These are phyloP conservation scores for Sanderia malayensis DNA, from an alignment of 30 jellyfish, hydroid and myxozoan species.

Conservation along the genomic window DNA sequence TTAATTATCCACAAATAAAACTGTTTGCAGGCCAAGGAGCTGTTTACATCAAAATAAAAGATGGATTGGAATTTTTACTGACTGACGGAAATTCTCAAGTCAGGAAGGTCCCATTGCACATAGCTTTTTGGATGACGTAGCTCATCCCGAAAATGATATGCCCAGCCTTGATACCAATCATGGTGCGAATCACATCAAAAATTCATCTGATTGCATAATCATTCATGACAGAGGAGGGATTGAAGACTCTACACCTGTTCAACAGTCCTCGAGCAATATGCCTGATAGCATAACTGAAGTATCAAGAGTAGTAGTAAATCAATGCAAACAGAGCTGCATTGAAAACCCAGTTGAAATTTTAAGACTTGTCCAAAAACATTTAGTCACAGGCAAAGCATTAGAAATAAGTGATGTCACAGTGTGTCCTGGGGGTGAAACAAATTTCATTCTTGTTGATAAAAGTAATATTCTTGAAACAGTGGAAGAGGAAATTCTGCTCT, in stretches of 20 bases:
- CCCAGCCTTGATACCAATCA: constrained; percentile 3
- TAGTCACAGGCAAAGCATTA: constrained; percentile 14
- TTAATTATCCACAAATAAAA: neutral
- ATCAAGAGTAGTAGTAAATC: neutral
- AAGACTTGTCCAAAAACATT: neutral
- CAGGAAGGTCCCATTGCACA: constrained; percentile 1
- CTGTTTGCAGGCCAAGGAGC: neutral
- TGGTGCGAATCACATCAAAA: neutral
- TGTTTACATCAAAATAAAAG: neutral
- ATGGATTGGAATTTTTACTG: constrained; percentile 1
- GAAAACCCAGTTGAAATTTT: constrained; percentile 19
- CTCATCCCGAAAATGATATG: constrained; percentile 2
- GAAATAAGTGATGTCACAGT: constrained; percentile 17
- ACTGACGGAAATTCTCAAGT: constrained; percentile 6
- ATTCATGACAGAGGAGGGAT: constrained; percentile 4
- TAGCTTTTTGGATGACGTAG: constrained; percentile 1
- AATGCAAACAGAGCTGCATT: neutral
- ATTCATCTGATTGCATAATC: neutral
- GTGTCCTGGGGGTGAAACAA: neutral
- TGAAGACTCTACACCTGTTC: constrained; percentile 4
- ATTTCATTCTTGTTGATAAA: constrained; percentile 9
- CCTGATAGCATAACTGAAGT: constrained; percentile 3
- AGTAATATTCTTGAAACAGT: constrained; percentile 3
- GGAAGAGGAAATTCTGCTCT: constrained; percentile 5
- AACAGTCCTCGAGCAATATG: constrained; percentile 4